Percentiles rank a stretch among this genome's conserved stretches.
These are phyloP conservation scores for Drosophila subpulchrella DNA, from an alignment of 1,140 invertebrate genomes.

Conservation along the genomic window DNA sequence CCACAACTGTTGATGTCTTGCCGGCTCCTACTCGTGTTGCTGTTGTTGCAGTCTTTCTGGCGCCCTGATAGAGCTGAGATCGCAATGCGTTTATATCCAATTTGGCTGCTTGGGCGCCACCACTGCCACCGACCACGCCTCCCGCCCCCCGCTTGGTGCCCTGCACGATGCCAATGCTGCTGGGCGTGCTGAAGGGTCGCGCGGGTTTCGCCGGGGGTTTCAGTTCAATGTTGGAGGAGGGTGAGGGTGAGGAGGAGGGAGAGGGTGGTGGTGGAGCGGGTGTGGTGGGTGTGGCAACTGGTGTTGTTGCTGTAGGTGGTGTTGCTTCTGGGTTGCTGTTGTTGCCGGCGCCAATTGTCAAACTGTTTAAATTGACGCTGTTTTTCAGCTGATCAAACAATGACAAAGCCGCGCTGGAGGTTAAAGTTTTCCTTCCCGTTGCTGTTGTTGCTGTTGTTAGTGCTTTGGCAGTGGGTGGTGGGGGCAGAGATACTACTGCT, in stretches of 20 bases:
- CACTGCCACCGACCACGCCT: background rate
- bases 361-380: slow-evolving; percentile 74
- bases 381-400: slow-evolving; percentile 84
- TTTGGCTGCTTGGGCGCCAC: slow-evolving; percentile 39
- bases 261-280: slow-evolving; percentile 1
- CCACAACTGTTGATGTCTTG: slow-evolving; percentile 2
- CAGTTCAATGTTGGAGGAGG: slow-evolving; percentile 54
- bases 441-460: slow-evolving; percentile 8
- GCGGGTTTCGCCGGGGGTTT: slow-evolving; percentile 55
- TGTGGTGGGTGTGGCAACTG: slow-evolving; percentile 31
- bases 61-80: slow-evolving; percentile 75
- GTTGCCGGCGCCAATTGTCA: slow-evolving; percentile 55
- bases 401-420: slow-evolving; percentile 63
- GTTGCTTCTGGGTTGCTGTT: slow-evolving; percentile 16
- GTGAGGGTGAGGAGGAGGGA: background rate
- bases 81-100: slow-evolving; percentile 73
- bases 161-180: slow-evolving; percentile 64
- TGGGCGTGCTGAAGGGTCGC: slow-evolving; percentile 56
- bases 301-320: slow-evolving; percentile 18
- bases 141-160: slow-evolving; percentile 58
- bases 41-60: slow-evolving; percentile 50
- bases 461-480: slow-evolving; percentile 5
- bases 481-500: background rate
- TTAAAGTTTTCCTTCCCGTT: slow-evolving; percentile 52
- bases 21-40: slow-evolving; percentile 11